Base-by-base conservation (phyloP, 2,797 vertebrate genomes). In the Spinibarbus caldwelli region DNA sequence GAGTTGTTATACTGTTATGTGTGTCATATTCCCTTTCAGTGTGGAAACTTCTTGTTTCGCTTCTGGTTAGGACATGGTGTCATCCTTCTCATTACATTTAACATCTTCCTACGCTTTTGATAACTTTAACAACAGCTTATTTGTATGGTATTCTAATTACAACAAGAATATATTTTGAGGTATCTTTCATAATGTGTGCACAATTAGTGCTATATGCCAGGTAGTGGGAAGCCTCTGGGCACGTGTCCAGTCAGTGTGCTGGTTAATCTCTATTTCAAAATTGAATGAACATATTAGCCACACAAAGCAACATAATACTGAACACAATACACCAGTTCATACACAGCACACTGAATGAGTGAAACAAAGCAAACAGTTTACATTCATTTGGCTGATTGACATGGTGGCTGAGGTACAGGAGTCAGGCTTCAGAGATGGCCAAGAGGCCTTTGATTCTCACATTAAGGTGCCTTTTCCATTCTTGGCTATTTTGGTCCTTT, bases 371-470 rank as follows among this genome's bases (percentile, higher is more conserved):
- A 26, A 62, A 49, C 47, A 11, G 26, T 62, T 80, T 80, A 54
- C 73, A n/a, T 41, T 79, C 59, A 79, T 57, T 31, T 21, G 43
- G 78, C 59, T 81, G 87, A 83, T 47, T 85, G 78, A 85, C 76
- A 47, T 59, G 47, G 54, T 54, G 17, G 70, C 62, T 64, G 75
- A 71, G 71, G 26, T 49, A 71, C 31, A 70, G 82, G 57, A 21
- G 49, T 79, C 31, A 47, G 62, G 59, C 52, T 71, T 68, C 47
- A 77, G 75, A 72, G 57, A 75, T 87, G 78, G 34, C 71, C 59
- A 71, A 82, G 75, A 72, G 68, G 62, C 68, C 68, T 85, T 88
- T 86, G n/a, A 86, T 84, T 70, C 76, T 76, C 82, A 83, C 76
- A 80, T 85, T 76, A 86, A 85, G 66, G 70, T 67, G 59, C 70